Evolutionary conservation across 1,140 invertebrate species (phyloP).

Genomic region (Eurosta solidaginis): DNA sequence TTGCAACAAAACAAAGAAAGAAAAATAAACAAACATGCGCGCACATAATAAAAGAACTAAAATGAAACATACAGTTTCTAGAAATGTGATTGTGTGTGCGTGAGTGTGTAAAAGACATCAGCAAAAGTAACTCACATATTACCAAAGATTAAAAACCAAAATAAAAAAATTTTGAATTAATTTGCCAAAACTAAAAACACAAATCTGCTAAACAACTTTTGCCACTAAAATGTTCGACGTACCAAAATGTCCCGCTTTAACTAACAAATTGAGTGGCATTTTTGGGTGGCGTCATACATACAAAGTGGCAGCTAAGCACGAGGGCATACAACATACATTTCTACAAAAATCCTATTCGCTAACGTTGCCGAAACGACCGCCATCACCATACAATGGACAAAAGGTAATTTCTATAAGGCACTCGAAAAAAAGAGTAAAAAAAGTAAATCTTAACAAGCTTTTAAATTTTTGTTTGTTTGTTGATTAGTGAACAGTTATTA

Average conservation of each 20-base stretch:
- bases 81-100: neutral
- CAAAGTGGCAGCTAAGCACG: slow-evolving; percentile 73
- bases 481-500: too few relatives aligned
- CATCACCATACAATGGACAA: slow-evolving; percentile 43
- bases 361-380: slow-evolving; percentile 53
- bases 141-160: slow-evolving; percentile 26
- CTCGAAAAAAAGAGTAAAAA: neutral
- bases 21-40: neutral
- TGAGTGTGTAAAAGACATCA: neutral
- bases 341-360: slow-evolving; percentile 58
- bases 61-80: neutral
- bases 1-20: neutral
- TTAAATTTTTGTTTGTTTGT: too few relatives aligned
- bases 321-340: slow-evolving; percentile 65
- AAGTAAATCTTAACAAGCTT: too few relatives aligned
- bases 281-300: slow-evolving; percentile 78
- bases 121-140: neutral
- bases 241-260: slow-evolving; percentile 66
- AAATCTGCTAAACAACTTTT: slow-evolving; percentile 21
- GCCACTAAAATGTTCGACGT: slow-evolving; percentile 53
- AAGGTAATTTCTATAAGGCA: slow-evolving; percentile 38
- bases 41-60: neutral
- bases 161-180: neutral
- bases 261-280: slow-evolving; percentile 72
- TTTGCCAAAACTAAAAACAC: slow-evolving; percentile 27